Conservation (phyloP, 2,888 invertebrate species). For the Ophion ellenae region DNA sequence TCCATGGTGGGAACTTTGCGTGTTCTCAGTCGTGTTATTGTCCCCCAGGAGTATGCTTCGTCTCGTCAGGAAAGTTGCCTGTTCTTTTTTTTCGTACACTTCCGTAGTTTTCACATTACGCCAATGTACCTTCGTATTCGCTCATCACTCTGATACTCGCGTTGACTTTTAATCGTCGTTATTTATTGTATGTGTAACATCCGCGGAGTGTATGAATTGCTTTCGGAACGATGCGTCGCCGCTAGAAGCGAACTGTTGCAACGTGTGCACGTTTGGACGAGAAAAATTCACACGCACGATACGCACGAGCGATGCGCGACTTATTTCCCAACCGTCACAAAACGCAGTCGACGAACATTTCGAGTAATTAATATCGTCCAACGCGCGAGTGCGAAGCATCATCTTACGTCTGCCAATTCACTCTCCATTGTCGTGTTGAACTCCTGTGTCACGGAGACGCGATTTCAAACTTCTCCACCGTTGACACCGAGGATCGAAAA, state of each 20-base stretch:
- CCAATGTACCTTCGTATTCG: not conserved
- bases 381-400: not conserved
- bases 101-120: not conserved
- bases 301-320: not conserved
- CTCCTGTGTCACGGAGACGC: not conserved
- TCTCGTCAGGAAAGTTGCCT: too few relatives aligned
- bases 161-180: not conserved
- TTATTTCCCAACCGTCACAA: not conserved
- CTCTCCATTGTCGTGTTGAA: not conserved
- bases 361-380: not conserved
- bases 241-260: too few relatives aligned
- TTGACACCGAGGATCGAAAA: not conserved
- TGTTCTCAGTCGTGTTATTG: too few relatives aligned
- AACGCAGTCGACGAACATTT: not conserved
- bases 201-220: not conserved
- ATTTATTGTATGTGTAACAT: not conserved
- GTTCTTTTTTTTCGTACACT: not conserved
- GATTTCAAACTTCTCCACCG: not conserved
- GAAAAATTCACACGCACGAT: not conserved
- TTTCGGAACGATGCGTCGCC: too few relatives aligned
- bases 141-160: not conserved
- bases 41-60: too few relatives aligned
- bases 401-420: not conserved
- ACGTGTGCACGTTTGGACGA: not conserved
- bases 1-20: conserved; percentile 23